These are phyloP conservation scores for Amblyjoppa proteus DNA, from an alignment of 2,888 invertebrate genomes.

Conservation along the genomic window DNA sequence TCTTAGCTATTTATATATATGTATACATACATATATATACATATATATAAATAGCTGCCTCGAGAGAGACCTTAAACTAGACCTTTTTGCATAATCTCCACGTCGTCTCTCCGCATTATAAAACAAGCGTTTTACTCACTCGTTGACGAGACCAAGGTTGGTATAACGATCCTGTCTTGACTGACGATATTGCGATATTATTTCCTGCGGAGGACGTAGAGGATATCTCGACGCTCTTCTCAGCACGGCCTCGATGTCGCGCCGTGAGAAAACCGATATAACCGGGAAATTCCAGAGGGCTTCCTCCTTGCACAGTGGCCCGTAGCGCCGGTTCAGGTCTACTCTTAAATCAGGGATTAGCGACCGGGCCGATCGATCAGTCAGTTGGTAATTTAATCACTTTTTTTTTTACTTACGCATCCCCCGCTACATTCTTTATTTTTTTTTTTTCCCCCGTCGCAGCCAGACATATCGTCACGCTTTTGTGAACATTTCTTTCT, in stretches of 20 bases:
- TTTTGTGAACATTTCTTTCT: not conserved
- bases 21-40: conserved; percentile 3
- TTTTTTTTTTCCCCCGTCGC: not conserved
- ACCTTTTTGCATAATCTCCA: conserved; percentile 60
- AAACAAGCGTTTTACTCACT: conserved; percentile 86
- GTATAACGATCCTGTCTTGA: conserved; percentile 92
- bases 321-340: conserved; percentile 87
- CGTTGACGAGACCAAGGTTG: conserved; percentile 93
- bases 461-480: not conserved
- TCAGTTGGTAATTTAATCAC: conserved; percentile 61
- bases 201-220: conserved; percentile 93
- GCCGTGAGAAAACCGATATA: conserved; percentile 90
- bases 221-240: conserved; percentile 91
- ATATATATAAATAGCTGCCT: too few species aligned
- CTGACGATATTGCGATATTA: conserved; percentile 91
- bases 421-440: conserved; percentile 31
- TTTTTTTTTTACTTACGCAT: conserved; percentile 42
- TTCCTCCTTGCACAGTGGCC: conserved; percentile 92
- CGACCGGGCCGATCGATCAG: conserved; percentile 74
- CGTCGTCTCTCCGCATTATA: not conserved
- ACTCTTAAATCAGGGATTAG: conserved; percentile 82
- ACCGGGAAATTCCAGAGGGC: conserved; percentile 90
- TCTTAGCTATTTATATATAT: not conserved
- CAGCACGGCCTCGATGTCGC: conserved; percentile 92
- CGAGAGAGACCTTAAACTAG: conserved; percentile 69